A percentile compares a stretch with the other conserved stretches of the same genome.
Evolutionary conservation across 2,888 invertebrate species (phyloP).

Genomic region (Cylindroiulus punctatus): DNA sequence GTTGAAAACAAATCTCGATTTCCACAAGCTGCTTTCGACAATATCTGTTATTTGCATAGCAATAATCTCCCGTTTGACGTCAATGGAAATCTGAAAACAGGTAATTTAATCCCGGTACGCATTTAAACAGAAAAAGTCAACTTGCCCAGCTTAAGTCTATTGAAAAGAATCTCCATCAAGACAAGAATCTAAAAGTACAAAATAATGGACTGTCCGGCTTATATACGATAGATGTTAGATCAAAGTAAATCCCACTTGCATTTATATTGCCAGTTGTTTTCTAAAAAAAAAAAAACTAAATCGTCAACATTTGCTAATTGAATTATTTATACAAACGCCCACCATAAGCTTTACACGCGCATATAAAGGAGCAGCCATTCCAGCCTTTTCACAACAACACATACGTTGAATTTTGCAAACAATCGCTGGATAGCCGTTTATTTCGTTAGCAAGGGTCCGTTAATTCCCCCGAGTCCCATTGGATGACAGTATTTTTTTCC

Average conservation of each 20-base stretch:
- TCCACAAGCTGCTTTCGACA: neutral
- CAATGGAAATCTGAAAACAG: neutral
- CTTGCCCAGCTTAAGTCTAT: neutral
- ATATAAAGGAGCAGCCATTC: neutral
- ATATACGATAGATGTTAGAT: neutral
- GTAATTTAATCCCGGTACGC: neutral
- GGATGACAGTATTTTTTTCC: neutral
- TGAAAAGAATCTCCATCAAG: neutral
- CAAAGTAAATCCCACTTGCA: neutral
- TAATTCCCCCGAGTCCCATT: neutral
- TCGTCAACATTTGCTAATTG: neutral
- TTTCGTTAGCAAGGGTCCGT: neutral
- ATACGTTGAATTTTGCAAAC: neutral
- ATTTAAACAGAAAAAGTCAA: neutral
- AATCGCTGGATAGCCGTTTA: neutral
- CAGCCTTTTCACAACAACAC: neutral
- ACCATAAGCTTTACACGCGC: neutral
- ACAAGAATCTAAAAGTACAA: neutral
- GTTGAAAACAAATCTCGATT: neutral
- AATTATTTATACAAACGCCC: neutral
- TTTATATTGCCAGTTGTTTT: neutral
- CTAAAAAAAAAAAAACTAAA: neutral
- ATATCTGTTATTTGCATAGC: neutral
- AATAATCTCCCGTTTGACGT: neutral
- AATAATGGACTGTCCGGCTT: neutral